Base-by-base conservation (phyloP, 2,797 vertebrate genomes). In the Numenius phaeopus region DNA sequence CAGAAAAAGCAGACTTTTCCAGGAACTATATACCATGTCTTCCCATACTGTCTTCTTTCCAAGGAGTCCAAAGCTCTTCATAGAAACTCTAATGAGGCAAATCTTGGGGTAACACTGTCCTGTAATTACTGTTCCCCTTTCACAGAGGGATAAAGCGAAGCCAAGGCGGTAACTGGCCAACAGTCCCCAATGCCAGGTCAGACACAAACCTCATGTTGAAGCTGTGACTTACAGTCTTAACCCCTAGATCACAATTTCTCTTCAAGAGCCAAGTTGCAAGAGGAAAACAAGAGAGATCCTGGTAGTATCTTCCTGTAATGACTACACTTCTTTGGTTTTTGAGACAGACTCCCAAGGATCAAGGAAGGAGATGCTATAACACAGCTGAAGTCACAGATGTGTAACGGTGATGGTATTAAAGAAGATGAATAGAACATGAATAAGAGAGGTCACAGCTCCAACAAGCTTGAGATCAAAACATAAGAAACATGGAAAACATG, bases 391-490 rank as follows among this genome's bases (percentile, higher is more conserved):
- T 80, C 67, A 80, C 64, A 90, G 47, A 46, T 77, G 21, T 7
- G 1, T 55, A 54, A 50, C 0, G 2, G 39, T 49, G 81, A 39
- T 54, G 47, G 13, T 47, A 69, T n/a, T 40, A 61, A 71, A 90
- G 61, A 29, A 70, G 12, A 30, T 72, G 59, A 70, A 59, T 2
- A 84, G 67, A 92, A 40, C 57, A 80, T 11, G 29, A 89, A 40
- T 6, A 16, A 62, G 64, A 67, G 71, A 81, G 44, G 71, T 32
- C 7, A 3, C 52, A 44, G 90, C 21, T 87, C 61, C 57, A 77
- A 64, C 80, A 66, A 65, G 20, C 61, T 62, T 96, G 77, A 84
- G 88, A 73, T 89, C 70, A 94, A 81, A 93, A 80, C 32, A 9
- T 26, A 67, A 87, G 47, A 32, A 19, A 71, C 10, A 8, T 7